phyloP scores from a whole-genome alignment of 2,113 vertebrate genomes.

The Gymnobelideus leadbeateri region DNA sequence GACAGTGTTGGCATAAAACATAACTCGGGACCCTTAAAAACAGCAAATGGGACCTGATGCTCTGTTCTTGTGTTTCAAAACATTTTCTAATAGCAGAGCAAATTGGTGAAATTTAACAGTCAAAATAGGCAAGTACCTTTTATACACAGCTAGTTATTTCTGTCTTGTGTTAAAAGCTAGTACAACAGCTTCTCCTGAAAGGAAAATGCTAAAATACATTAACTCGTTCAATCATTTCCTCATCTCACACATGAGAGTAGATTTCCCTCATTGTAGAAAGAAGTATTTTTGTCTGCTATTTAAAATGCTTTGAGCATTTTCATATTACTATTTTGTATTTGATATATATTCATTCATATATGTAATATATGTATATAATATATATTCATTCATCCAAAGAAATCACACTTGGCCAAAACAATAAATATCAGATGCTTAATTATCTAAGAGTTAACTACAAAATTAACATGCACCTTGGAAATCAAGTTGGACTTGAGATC shows the following conservation, averaged over 20 bases:
- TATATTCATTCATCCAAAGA: not conserved
- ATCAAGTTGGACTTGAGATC: not conserved
- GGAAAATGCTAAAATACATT: not conserved
- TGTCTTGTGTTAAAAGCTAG: not conserved
- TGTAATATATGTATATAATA: too few relatives aligned
- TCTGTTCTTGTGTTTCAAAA: not conserved
- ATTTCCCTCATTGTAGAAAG: not conserved
- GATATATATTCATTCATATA: not conserved
- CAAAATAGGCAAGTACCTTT: not conserved
- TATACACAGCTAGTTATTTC: not conserved
- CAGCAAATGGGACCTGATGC: slow-evolving; percentile 14
- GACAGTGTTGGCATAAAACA: not conserved
- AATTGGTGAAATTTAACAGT: slow-evolving; percentile 33
- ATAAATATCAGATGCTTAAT: not conserved
- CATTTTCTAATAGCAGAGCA: not conserved
- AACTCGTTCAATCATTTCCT: not conserved
- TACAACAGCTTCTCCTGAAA: not conserved
- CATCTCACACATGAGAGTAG: not conserved
- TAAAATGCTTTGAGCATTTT: not conserved
- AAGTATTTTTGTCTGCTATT: slow-evolving; percentile 5
- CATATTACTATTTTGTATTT: not conserved
- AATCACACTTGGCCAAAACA: not conserved
- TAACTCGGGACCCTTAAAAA: not conserved
- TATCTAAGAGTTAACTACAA: not conserved
- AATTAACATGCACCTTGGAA: not conserved